phyloP scores from a whole-genome alignment of 2,888 invertebrate species.

The Heteromyza rotundicornis region DNA sequence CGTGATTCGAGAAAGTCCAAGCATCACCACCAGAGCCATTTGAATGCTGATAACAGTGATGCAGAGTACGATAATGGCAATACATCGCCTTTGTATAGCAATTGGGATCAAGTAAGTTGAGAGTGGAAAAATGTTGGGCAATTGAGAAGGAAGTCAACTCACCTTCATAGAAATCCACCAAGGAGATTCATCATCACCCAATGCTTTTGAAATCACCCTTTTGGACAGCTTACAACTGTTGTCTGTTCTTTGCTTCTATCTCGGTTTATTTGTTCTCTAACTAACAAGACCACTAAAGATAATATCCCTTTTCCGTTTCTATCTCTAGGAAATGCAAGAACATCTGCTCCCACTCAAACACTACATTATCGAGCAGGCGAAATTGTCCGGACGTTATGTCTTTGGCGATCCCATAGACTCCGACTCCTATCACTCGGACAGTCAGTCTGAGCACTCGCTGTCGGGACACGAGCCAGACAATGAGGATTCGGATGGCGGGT shows the following conservation, averaged over 20 bases:
- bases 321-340: constrained; percentile 67
- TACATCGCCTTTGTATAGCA: constrained; percentile 73
- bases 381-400: constrained; percentile 71
- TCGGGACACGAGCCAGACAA: constrained; percentile 79
- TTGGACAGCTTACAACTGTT: too few species aligned
- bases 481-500: constrained; percentile 75
- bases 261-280: too few species aligned
- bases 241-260: too few species aligned
- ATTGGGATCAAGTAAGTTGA: constrained; percentile 68
- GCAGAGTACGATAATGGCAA: constrained; percentile 69
- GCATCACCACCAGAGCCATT: constrained; percentile 41
- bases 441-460: constrained; percentile 70
- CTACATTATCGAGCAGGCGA: constrained; percentile 86
- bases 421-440: constrained; percentile 80
- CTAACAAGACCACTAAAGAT: too few species aligned
- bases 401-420: constrained; percentile 74
- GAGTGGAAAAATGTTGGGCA: too few species aligned
- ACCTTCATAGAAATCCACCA: too few species aligned
- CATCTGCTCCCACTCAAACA: constrained; percentile 85
- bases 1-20: constrained; percentile 45
- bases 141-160: too few species aligned
- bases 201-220: too few species aligned
- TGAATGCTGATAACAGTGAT: constrained; percentile 56
- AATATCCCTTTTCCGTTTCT: too few species aligned
- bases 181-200: too few species aligned